These are phyloP conservation scores for Drosophila seclusa DNA, from an alignment of 2,888 invertebrate genomes.

Conservation along the genomic window DNA sequence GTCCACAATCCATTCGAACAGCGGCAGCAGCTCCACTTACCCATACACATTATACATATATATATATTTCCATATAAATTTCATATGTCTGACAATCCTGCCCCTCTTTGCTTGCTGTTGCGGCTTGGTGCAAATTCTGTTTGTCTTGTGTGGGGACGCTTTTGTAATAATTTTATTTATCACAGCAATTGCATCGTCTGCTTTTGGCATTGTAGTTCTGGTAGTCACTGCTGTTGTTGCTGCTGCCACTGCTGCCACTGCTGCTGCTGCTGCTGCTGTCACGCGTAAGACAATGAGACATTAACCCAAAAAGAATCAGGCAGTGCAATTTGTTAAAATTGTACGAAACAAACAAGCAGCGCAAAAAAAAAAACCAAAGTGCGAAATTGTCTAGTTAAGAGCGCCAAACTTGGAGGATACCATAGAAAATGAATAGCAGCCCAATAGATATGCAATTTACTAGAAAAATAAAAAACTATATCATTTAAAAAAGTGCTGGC, in stretches of 20 bases:
- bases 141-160: slow-evolving; percentile 37
- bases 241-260: neutral
- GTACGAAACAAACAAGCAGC: slow-evolving; percentile 1
- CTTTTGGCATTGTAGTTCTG: slow-evolving; percentile 37
- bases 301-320: slow-evolving; percentile 70
- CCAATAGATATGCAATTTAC: neutral
- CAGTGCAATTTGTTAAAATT: slow-evolving; percentile 53
- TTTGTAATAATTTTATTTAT: slow-evolving; percentile 79
- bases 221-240: slow-evolving; percentile 10
- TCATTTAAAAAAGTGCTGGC: neutral
- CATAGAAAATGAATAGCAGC: neutral
- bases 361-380: neutral
- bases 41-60: neutral
- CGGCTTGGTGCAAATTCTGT: slow-evolving; percentile 11
- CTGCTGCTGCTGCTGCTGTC: slow-evolving; percentile 15
- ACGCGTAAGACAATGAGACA: slow-evolving; percentile 71
- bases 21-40: neutral
- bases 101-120: slow-evolving; percentile 5
- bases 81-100: slow-evolving; percentile 32
- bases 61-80: slow-evolving; percentile 41
- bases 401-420: slow-evolving; percentile 19
- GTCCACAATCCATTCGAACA: slow-evolving; percentile 12
- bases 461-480: neutral
- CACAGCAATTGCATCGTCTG: slow-evolving; percentile 75
- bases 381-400: slow-evolving; percentile 20